phyloP scores from a whole-genome alignment of 2,113 vertebrate species.

The Petaurus breviceps region DNA sequence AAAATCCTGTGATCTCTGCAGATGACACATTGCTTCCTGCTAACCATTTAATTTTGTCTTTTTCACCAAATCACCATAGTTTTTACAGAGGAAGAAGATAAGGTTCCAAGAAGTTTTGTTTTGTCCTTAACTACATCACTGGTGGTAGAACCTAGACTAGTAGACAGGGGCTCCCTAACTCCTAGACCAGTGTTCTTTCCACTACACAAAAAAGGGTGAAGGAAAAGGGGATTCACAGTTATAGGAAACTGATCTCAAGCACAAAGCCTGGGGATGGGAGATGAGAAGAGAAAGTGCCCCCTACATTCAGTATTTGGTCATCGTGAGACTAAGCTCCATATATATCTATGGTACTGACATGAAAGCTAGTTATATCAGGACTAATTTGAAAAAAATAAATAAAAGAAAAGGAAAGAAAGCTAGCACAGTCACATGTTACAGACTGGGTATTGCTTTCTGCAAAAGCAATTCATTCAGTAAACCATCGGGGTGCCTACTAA shows the following conservation, averaged over 20 bases:
- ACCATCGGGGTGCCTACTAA: background rate
- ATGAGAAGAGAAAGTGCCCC: background rate
- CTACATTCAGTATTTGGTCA: background rate
- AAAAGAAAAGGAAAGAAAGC: background rate
- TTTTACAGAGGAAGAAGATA: background rate
- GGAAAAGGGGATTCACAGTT: background rate
- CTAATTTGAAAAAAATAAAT: background rate
- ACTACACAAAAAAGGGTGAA: background rate
- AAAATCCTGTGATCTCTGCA: background rate
- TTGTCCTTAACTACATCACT: background rate
- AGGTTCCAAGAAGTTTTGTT: background rate
- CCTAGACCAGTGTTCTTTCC: background rate
- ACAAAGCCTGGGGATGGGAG: background rate
- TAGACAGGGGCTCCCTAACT: background rate
- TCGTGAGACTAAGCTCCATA: background rate
- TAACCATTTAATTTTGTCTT: background rate
- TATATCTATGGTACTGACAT: background rate
- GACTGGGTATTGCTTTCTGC: constrained; percentile 7
- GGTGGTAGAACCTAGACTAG: background rate
- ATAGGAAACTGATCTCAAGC: background rate
- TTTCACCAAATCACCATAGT: background rate
- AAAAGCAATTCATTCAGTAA: background rate
- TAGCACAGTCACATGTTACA: background rate
- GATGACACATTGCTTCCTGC: background rate
- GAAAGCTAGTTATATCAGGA: background rate